Conservation (phyloP, 2,113 vertebrate genomes). For the Rhabdornis inornatus region DNA sequence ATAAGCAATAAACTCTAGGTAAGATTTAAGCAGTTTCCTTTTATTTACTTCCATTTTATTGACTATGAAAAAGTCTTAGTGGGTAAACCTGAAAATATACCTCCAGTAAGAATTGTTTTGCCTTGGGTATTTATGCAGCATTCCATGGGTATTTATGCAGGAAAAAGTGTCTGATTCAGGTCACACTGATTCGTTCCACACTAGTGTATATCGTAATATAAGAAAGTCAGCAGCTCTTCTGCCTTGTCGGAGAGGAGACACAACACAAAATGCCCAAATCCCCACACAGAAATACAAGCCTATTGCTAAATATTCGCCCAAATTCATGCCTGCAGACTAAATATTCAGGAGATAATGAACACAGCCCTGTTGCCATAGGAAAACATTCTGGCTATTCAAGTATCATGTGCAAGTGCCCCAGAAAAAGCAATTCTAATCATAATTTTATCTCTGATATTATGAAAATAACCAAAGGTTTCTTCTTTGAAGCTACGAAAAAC, state of each 20-base stretch:
- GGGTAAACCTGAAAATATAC: slow-evolving; percentile 8
- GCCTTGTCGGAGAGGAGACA: neutral
- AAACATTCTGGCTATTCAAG: slow-evolving; percentile 27
- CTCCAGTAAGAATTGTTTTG: slow-evolving; percentile 38
- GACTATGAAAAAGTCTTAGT: neutral
- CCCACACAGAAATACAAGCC: neutral
- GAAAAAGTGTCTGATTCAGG: neutral
- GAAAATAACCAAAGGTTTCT: slow-evolving; percentile 26
- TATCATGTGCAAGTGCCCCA: neutral
- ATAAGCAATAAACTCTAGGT: neutral
- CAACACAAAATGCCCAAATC: neutral
- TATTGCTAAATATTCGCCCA: neutral
- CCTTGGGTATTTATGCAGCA: slow-evolving; percentile 1
- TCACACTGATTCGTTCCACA: neutral
- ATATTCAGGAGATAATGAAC: neutral
- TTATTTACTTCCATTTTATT: slow-evolving; percentile 24
- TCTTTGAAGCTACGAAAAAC: slow-evolving; percentile 12
- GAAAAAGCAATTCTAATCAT: slow-evolving; percentile 8
- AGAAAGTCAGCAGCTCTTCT: neutral
- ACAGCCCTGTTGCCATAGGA: neutral
- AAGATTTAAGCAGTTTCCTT: slow-evolving; percentile 11
- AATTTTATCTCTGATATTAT: slow-evolving; percentile 36
- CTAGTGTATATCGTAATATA: fast-evolving
- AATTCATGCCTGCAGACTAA: neutral
- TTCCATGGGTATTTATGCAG: neutral